Evolutionary conservation across 2,113 vertebrate species (phyloP).

Genomic region (Turnix velox): DNA sequence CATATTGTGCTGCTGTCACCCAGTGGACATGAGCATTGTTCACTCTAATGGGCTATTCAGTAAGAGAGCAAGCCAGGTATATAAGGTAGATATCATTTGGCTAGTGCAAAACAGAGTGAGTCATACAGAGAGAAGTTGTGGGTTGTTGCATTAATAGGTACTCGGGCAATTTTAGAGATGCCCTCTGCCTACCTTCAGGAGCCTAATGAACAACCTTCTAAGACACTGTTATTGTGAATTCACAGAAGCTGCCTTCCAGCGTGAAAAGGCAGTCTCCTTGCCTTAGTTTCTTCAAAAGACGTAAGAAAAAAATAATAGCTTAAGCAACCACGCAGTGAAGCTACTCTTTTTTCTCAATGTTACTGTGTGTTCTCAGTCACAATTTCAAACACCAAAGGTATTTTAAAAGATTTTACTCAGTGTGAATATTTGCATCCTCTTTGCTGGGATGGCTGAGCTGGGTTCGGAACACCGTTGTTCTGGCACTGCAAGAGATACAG

Average conservation of each 20-base stretch:
- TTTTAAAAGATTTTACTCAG: background rate
- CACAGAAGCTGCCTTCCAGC: conserved; percentile 23
- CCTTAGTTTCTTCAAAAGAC: background rate
- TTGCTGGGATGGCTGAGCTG: background rate
- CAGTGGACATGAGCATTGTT: background rate
- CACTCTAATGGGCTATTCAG: background rate
- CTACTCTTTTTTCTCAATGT: background rate
- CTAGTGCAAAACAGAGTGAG: background rate
- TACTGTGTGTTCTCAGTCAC: background rate
- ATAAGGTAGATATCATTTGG: conserved; percentile 29
- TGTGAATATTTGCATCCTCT: background rate
- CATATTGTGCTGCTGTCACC: no score
- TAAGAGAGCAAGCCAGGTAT: conserved; percentile 25
- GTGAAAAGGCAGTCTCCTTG: background rate
- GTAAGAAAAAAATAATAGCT: background rate
- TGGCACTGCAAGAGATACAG: background rate
- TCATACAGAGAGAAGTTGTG: background rate
- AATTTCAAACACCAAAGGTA: background rate
- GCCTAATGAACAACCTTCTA: background rate
- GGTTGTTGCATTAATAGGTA: conserved; percentile 21
- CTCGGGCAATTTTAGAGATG: conserved; percentile 45
- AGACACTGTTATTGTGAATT: background rate
- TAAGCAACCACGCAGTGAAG: background rate
- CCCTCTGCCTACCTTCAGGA: background rate
- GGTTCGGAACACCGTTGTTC: background rate